Evolutionary conservation across 2,797 vertebrate genomes (phyloP).

Genomic region (Amazonetta brasiliensis): DNA sequence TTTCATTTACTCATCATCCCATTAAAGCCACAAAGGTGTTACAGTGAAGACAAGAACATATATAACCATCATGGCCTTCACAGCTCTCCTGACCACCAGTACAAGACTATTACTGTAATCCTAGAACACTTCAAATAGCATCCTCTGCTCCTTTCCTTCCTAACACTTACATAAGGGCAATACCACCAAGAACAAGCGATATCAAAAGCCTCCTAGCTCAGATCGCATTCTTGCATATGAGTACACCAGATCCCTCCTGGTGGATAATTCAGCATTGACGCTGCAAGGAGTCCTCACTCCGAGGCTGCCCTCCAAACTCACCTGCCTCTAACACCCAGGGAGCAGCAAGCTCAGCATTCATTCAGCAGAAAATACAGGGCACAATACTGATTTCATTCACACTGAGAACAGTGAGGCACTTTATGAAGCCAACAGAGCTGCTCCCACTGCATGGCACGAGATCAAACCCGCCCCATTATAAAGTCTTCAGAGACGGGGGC

Average conservation of each 20-base stretch:
- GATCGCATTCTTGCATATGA: neutral
- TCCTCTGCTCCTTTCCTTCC: neutral
- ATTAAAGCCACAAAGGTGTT: neutral
- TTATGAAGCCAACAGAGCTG: conserved; percentile 20
- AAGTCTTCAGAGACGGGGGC: conserved; percentile 8
- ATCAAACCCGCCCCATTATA: conserved; percentile 33
- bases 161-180: neutral
- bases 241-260: neutral
- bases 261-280: accelerated
- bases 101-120: neutral
- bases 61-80: neutral
- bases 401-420: neutral
- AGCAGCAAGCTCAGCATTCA: neutral
- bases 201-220: neutral
- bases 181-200: neutral
- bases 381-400: neutral
- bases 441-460: neutral
- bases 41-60: neutral
- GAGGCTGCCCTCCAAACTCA: neutral
- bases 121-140: neutral
- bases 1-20: neutral
- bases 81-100: neutral
- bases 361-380: neutral
- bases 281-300: accelerated
- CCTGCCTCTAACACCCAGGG: accelerated